Conservation (phyloP, 2,797 vertebrate genomes). For the Sebastes alutus region DNA sequence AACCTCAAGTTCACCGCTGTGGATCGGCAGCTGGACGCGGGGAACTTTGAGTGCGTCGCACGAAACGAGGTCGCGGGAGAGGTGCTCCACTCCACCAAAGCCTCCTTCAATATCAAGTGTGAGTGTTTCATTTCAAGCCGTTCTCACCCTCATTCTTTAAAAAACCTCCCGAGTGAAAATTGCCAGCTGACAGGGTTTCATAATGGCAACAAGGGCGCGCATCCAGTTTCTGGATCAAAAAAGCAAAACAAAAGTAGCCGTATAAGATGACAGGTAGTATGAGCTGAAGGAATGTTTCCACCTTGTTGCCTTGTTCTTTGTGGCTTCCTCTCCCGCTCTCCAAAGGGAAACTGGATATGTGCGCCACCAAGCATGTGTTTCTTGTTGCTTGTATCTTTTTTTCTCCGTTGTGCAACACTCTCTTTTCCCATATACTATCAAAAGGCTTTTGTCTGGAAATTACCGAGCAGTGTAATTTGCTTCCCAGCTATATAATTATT, state of each 20-base stretch:
- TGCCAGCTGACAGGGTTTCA: constrained; percentile 60
- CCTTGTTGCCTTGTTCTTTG: constrained; percentile 68
- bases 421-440: constrained; percentile 57
- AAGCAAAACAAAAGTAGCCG: constrained; percentile 61
- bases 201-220: constrained; percentile 33
- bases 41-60: constrained; percentile 90
- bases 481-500: constrained; percentile 71
- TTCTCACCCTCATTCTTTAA: neutral
- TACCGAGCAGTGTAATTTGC: constrained; percentile 48
- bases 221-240: constrained; percentile 67
- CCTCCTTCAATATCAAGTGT: constrained; percentile 99
- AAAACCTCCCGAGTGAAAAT: constrained; percentile 24
- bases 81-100: constrained; percentile 83
- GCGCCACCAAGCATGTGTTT: constrained; percentile 71
- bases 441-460: constrained; percentile 76
- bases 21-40: constrained; percentile 87
- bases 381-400: constrained; percentile 63
- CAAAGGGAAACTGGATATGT: constrained; percentile 70
- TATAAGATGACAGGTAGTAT: constrained; percentile 65
- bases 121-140: constrained; percentile 73
- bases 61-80: constrained; percentile 78
- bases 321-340: constrained; percentile 45
- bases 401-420: constrained; percentile 59
- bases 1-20: constrained; percentile 92
- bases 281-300: constrained; percentile 74